phyloP scores from a whole-genome alignment of 2,888 invertebrate species.

The Limnephilus marmoratus region DNA sequence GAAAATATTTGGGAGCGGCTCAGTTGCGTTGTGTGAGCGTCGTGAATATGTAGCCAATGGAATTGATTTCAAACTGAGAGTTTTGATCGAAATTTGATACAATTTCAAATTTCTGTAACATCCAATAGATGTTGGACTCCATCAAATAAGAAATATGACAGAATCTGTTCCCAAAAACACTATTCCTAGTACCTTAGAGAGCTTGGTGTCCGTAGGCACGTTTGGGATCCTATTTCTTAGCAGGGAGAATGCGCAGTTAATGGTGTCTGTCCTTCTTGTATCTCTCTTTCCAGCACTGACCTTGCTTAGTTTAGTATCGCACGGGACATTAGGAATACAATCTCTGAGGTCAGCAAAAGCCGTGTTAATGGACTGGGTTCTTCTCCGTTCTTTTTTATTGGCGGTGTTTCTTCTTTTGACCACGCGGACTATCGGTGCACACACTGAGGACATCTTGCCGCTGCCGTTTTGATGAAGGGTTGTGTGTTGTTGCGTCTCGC shows the following conservation, averaged over 20 bases:
- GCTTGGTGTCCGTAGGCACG: slow-evolving; percentile 91
- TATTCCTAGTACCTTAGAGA: slow-evolving; percentile 82
- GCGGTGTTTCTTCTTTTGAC: slow-evolving; percentile 93
- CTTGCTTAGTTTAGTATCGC: slow-evolving; percentile 96
- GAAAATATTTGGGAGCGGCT: too few relatives aligned
- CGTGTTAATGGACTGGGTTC: slow-evolving; percentile 96
- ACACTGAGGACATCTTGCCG: not conserved
- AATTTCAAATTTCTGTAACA: not conserved
- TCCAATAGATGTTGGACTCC: not conserved
- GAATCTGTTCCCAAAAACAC: not conserved
- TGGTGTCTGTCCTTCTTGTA: slow-evolving; percentile 92
- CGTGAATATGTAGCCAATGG: too few relatives aligned
- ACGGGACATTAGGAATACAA: slow-evolving; percentile 97
- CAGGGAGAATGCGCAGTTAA: slow-evolving; percentile 92
- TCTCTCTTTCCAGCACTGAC: slow-evolving; percentile 91
- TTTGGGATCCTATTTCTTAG: slow-evolving; percentile 91
- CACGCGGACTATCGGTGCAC: slow-evolving; percentile 75
- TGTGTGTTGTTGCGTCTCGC: not conserved
- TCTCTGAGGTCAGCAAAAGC: slow-evolving; percentile 95
- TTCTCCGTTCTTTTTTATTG: slow-evolving; percentile 94
- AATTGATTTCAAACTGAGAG: not conserved
- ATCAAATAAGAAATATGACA: not conserved
- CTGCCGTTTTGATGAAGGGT: not conserved
- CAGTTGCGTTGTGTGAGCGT: too few relatives aligned
- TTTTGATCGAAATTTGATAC: not conserved